Conservation (phyloP, 2,113 vertebrate species). For the Tricholaema leucomelas region DNA sequence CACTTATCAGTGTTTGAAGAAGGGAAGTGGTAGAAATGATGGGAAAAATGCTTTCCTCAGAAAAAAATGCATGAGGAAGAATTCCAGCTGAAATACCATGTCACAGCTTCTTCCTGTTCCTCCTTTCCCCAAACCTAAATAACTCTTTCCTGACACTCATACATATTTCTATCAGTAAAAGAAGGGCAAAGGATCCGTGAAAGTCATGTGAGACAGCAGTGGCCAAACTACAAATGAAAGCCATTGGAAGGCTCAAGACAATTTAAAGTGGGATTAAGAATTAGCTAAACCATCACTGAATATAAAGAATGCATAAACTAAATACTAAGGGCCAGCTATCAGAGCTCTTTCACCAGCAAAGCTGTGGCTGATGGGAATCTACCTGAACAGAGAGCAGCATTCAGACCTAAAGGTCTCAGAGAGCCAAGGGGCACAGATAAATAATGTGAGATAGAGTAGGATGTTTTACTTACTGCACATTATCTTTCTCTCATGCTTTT, state of each 20-base stretch:
- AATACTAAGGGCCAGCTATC: background rate
- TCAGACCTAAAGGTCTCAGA: background rate
- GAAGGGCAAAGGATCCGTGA: background rate
- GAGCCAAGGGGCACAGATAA: background rate
- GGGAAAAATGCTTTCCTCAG: background rate
- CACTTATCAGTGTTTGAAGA: background rate
- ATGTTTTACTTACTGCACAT: background rate
- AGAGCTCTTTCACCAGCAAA: background rate
- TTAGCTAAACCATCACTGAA: background rate
- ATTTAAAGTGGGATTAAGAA: background rate
- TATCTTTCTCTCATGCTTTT: constrained; percentile 20
- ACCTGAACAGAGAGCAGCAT: background rate
- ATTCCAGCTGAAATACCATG: background rate
- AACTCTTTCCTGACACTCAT: background rate
- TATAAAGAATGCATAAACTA: background rate
- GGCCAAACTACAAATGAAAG: background rate
- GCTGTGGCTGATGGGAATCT: background rate
- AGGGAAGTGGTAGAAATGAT: background rate
- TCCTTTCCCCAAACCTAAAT: background rate
- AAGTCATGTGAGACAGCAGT: background rate
- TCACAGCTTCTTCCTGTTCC: background rate
- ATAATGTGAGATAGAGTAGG: background rate
- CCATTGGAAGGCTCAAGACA: background rate
- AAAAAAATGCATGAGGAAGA: constrained; percentile 3
- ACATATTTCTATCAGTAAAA: background rate